Evolutionary conservation across 2,888 invertebrate species (phyloP), one percentile per base, ranked within the genome.

Genomic region (Sympetrum striolatum): DNA sequence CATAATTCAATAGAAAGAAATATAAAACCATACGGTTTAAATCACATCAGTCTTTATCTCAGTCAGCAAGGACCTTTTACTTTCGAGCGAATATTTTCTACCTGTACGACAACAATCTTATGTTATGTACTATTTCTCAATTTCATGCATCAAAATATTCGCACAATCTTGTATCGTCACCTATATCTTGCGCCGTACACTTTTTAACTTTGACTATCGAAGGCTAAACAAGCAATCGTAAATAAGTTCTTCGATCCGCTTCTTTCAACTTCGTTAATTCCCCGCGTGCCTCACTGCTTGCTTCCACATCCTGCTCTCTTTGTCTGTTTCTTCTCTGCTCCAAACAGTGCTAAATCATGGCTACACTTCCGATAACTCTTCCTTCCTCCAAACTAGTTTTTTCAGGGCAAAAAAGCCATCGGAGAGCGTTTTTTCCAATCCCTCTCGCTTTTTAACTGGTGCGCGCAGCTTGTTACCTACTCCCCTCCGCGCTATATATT

Each of bases 351-450:
- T 86, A 86, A 86, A 86, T 86, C 86, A 86, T 86, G 22, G 22
- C 35, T 48, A 18, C 82, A 31, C 35, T 53, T 53, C 86, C 86
- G 60, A 86, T 86, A 86, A 86, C 58, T 86, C 86, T 86, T 60
- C 60, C 86, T 86, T 37, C 37, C 37, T 86, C 48, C 48, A 48
- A 48, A 48, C 48, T 48, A 48, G 48, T 48, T 48, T 48, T 48
- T 48, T 48, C 12, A 5, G 48, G 12, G 48, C 48, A 22, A 37
- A 15, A 35, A 80, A 37, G 35, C 14, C 48, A 82, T 25, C 48
- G 58, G 53, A 82, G 82, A 53, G 60, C 22, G 60, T 60, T 86
- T 82, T 82, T 86, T 60, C 37, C 58, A n/a, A 53, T 86, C 35
- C 58, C 37, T 58, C 60, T 37, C 58, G 22, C 82, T 31, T 25